Conservation (phyloP, 1,140 invertebrate genomes). For the Brachionus rubens region DNA sequence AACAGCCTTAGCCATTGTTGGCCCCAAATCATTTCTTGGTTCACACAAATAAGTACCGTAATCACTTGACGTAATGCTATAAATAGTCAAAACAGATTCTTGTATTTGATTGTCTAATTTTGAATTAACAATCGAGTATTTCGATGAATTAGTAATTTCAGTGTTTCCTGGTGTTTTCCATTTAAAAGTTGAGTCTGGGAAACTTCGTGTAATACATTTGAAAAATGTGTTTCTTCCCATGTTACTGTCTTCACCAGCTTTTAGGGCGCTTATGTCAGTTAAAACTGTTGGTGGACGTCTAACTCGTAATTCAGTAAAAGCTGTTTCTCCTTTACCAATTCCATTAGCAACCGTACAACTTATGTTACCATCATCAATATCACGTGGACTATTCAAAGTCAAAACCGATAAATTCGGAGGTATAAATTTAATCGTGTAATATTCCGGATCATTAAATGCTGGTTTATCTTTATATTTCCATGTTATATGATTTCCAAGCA, state of each 20-base stretch:
- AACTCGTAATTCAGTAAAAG: slow-evolving; percentile 25
- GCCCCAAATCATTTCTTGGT: background rate
- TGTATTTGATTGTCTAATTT: slow-evolving; percentile 1
- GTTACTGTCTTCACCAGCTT: slow-evolving; percentile 37
- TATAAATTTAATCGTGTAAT: slow-evolving; percentile 22
- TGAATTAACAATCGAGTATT: slow-evolving; percentile 25
- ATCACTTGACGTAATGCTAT: slow-evolving; percentile 32
- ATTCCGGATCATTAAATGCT: background rate
- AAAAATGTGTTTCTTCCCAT: slow-evolving; percentile 27
- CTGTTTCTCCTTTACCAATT: slow-evolving; percentile 17
- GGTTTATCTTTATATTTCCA: slow-evolving; percentile 27
- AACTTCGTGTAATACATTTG: slow-evolving; percentile 9
- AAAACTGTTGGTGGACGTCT: slow-evolving; percentile 10
- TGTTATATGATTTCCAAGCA: background rate
- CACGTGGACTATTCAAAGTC: slow-evolving; percentile 5
- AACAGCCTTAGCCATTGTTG: slow-evolving; percentile 29
- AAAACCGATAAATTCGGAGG: slow-evolving; percentile 41
- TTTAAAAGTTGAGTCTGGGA: slow-evolving; percentile 21
- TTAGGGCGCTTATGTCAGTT: slow-evolving; percentile 1
- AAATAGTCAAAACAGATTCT: background rate
- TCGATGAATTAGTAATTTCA: slow-evolving; percentile 32
- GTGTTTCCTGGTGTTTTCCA: slow-evolving; percentile 28
- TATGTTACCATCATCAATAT: slow-evolving; percentile 38
- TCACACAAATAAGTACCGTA: slow-evolving; percentile 43
- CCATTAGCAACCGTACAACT: slow-evolving; percentile 10